Evolutionary conservation across 2,797 vertebrate species (phyloP), one percentile per base, ranked within the genome.

Genomic region (Phalanger gymnotis): DNA sequence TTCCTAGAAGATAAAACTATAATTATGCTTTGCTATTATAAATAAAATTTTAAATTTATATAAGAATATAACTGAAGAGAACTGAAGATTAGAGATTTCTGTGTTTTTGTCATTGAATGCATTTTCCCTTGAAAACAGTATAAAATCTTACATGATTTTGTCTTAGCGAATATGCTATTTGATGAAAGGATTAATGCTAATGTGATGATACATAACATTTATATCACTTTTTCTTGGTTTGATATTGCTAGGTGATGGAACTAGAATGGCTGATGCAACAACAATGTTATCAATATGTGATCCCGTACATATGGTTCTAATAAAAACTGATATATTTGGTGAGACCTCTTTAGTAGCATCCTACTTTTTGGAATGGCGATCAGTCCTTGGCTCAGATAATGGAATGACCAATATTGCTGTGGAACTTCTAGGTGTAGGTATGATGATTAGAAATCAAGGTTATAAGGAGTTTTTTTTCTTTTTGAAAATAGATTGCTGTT

Each of bases 391-490:
- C 97, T 98, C 99, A 47, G 99, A 99, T 91, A 99, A 97, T 7
- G 99, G 99, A 93, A 97, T 99, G 97, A 99, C 98, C 53, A 99
- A 98, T 93, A 92, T 99, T 91, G 99, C 99, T 96, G 98, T 99
- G 96, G 99, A 99, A 95, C 99, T 99, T 96, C 99, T 99, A 98
- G 99, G 99, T 98, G 99, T 99, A 97, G 99, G 99, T 99, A 98
- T 99, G 99, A 98, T 98, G 99, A 94, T 93, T 96, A 91, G 87
- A 94, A 47, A 61, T 58, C 58, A 92, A 22, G 54, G 1, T 53
- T 73, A 13, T 56, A n/a, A 12, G 6, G 54, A 40, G n/a, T 6
- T 73, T 73, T 40, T 73, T 58, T 16, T 94, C 93, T 94, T 93
- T 92, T 53, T 51, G 28, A 52, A 53, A 53, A 66, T n/a, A n/a